Conservation (phyloP, 2,113 vertebrate genomes). For the Sturnus vulgaris region DNA sequence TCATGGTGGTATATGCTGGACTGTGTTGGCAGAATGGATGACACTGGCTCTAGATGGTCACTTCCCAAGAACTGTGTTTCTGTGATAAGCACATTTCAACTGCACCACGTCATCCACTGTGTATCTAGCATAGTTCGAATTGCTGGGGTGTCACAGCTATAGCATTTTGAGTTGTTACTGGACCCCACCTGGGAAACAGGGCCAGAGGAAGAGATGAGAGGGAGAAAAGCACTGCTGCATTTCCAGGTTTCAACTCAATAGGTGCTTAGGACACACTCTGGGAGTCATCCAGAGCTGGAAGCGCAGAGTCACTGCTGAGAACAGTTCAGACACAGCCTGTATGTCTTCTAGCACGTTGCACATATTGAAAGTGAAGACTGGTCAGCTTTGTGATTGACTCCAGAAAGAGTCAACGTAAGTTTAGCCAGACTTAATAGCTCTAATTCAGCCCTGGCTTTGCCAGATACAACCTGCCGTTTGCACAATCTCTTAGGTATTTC, state of each 20-base stretch:
- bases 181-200: background rate
- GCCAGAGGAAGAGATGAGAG: background rate
- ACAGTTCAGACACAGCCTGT: background rate
- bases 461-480: conserved; percentile 16
- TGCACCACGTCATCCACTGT: background rate
- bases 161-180: background rate
- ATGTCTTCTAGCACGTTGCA: background rate
- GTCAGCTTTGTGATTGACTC: conserved; percentile 32
- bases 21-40: background rate
- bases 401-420: conserved; percentile 33
- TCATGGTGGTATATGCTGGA: background rate
- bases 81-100: background rate
- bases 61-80: background rate
- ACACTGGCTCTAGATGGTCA: background rate
- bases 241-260: background rate
- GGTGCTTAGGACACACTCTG: background rate
- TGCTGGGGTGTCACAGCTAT: background rate
- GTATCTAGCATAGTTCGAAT: background rate
- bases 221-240: background rate
- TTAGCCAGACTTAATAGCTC: conserved; percentile 28
- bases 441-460: background rate
- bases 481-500: conserved; percentile 52
- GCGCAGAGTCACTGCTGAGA: background rate
- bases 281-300: background rate
- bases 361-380: background rate